phyloP scores from a whole-genome alignment of 2,797 vertebrate species.

The Micropoecilia bifurca region DNA sequence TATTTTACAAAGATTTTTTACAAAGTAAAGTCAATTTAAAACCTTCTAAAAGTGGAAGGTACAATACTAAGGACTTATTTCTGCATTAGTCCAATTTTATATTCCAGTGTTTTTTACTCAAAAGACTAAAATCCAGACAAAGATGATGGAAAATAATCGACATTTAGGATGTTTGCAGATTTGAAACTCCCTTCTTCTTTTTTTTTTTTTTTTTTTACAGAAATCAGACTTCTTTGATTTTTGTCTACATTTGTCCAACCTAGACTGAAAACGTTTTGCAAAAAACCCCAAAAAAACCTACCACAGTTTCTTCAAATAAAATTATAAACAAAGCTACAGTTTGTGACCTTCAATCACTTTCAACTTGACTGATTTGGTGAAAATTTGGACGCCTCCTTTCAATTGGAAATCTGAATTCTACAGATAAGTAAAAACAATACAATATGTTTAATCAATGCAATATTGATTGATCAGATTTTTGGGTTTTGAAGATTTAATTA shows the following conservation, averaged over 20 bases:
- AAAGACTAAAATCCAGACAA: not conserved
- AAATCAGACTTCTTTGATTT: not conserved
- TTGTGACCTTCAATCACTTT: not conserved
- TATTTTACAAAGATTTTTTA: not conserved
- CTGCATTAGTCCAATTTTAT: not conserved
- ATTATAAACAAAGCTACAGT: not conserved
- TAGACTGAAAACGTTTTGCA: not conserved
- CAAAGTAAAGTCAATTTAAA: not conserved
- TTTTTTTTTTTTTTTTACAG: too few species aligned
- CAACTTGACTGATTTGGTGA: not conserved
- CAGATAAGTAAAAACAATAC: not conserved
- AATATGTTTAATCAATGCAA: too few species aligned
- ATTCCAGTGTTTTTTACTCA: not conserved
- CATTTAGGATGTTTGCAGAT: not conserved
- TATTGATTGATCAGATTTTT: too few species aligned
- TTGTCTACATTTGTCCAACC: not conserved
- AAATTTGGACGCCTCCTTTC: not conserved
- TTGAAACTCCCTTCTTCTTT: not conserved
- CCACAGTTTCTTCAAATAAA: not conserved
- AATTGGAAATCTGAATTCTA: not conserved
- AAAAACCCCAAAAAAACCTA: not conserved
- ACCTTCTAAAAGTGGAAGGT: not conserved
- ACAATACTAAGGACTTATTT: not conserved
- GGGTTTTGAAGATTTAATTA: too few species aligned
- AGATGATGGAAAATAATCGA: not conserved